phyloP scores from a whole-genome alignment of 2,797 vertebrate species.

The Brotula barbata region DNA sequence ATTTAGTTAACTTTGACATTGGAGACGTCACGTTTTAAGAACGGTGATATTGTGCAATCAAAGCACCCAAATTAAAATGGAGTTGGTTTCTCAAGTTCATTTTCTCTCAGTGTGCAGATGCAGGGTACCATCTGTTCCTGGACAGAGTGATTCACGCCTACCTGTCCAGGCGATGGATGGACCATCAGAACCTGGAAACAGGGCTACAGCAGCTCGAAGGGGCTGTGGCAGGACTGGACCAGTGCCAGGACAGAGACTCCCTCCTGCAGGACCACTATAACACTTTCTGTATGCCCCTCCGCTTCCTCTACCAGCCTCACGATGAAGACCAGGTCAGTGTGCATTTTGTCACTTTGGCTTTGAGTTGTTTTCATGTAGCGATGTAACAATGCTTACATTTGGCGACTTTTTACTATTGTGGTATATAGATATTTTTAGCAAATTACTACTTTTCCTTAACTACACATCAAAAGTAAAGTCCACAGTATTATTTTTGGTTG shows the following conservation, averaged over 20 bases:
- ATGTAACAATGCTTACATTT: no score
- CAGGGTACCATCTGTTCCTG: slow-evolving; percentile 85
- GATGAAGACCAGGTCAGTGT: slow-evolving; percentile 85
- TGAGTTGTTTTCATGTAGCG: no score
- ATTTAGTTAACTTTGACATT: no score
- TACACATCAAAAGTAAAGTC: no score
- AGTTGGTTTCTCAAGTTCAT: neutral
- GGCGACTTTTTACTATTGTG: no score
- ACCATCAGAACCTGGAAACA: slow-evolving; percentile 77
- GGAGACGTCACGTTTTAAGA: neutral
- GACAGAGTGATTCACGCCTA: slow-evolving; percentile 80
- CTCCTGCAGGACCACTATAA: slow-evolving; percentile 82
- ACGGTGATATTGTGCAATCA: neutral
- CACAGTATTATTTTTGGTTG: no score
- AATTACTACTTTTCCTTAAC: no score
- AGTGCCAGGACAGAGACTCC: slow-evolving; percentile 81
- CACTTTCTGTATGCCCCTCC: slow-evolving; percentile 82
- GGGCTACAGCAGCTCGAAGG: slow-evolving; percentile 80
- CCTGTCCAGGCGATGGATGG: slow-evolving; percentile 68
- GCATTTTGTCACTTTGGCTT: neutral
- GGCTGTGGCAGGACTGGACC: slow-evolving; percentile 77
- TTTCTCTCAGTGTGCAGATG: slow-evolving; percentile 81
- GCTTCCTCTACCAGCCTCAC: slow-evolving; percentile 86
- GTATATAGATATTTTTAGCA: no score
- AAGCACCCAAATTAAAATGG: neutral